Conservation (phyloP, 2,797 vertebrate species). For the Antennarius maculatus region DNA sequence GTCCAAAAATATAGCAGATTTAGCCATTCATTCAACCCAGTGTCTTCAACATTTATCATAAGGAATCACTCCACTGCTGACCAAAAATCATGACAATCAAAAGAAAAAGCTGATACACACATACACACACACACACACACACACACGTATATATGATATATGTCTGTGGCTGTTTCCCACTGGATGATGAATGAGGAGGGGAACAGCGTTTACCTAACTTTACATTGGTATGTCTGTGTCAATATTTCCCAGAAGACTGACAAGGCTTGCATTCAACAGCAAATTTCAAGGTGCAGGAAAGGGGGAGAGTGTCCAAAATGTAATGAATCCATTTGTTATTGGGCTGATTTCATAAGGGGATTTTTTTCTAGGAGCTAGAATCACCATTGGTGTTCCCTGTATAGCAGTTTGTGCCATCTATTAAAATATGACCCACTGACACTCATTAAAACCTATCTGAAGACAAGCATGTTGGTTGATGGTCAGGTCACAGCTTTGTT, state of each 20-base stretch:
- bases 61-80: too few relatives aligned
- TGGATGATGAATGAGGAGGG: slow-evolving; percentile 41
- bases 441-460: neutral
- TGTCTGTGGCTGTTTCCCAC: slow-evolving; percentile 24
- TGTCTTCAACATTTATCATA: too few relatives aligned
- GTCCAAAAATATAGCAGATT: too few relatives aligned
- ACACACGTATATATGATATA: neutral
- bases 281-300: slow-evolving; percentile 40
- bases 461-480: neutral
- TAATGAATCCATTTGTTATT: slow-evolving; percentile 53
- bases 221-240: slow-evolving; percentile 70
- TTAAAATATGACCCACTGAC: neutral
- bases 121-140: too few relatives aligned
- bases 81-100: too few relatives aligned
- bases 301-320: slow-evolving; percentile 29
- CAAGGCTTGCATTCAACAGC: slow-evolving; percentile 66
- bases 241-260: slow-evolving; percentile 58
- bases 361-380: neutral
- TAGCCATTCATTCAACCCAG: too few relatives aligned
- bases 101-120: too few relatives aligned
- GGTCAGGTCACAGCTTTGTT: neutral
- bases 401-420: neutral
- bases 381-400: neutral
- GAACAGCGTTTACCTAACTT: slow-evolving; percentile 63
- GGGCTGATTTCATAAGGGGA: slow-evolving; percentile 1